phyloP scores from a whole-genome alignment of 2,113 vertebrate genomes.

The Rousettus leschenaultii region DNA sequence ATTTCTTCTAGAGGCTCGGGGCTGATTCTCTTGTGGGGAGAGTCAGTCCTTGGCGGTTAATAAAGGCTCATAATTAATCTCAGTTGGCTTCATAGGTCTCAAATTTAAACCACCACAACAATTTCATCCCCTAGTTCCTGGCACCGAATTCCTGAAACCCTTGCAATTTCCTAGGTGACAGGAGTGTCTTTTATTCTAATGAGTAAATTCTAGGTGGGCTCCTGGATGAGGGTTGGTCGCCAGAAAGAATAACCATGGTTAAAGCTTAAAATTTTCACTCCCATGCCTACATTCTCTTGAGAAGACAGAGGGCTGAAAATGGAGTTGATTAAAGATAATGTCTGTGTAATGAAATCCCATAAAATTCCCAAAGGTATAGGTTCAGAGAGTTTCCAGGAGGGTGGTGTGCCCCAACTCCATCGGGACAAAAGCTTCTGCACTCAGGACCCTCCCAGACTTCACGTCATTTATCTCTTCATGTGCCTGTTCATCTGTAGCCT shows the following conservation, averaged over 20 bases:
- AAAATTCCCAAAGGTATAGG: not conserved
- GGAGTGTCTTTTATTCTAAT: not conserved
- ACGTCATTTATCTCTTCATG: not conserved
- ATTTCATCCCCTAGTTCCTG: not conserved
- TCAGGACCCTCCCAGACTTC: not conserved
- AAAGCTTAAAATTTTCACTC: not conserved
- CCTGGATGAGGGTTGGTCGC: not conserved
- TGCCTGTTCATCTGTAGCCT: not conserved
- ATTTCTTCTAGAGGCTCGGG: too few species aligned
- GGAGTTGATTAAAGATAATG: not conserved
- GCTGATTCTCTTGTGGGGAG: too few species aligned
- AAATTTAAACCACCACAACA: too few species aligned
- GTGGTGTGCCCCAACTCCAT: not conserved
- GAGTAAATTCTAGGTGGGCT: not conserved
- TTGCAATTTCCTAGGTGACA: not conserved
- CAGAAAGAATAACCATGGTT: not conserved
- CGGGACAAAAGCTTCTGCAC: not conserved
- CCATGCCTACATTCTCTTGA: not conserved
- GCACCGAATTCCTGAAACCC: not conserved
- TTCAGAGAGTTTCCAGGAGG: not conserved
- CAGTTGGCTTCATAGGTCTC: too few species aligned
- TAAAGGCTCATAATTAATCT: too few species aligned
- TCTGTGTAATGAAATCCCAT: not conserved
- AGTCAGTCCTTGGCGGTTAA: too few species aligned
- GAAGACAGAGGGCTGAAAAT: not conserved